A percentile compares a stretch with the other conserved stretches of the same genome.
These are phyloP conservation scores for Drosophila quinaria DNA, from an alignment of 2,888 invertebrate genomes.

Conservation along the genomic window DNA sequence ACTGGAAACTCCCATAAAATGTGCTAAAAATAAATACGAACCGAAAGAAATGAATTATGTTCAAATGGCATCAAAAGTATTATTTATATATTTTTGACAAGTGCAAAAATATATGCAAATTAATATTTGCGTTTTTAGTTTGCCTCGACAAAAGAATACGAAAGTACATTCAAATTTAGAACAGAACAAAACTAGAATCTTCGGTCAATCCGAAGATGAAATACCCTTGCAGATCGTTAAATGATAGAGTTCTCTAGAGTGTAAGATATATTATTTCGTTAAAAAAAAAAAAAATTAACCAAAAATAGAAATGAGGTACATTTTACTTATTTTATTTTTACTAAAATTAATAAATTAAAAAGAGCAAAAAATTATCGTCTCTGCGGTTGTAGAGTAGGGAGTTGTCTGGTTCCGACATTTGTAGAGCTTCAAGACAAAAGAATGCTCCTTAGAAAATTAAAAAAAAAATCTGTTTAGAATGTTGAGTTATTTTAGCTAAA, in stretches of 20 bases:
- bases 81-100: conserved; percentile 85
- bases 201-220: conserved; percentile 1
- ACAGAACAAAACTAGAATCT: background rate
- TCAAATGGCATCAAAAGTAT: conserved; percentile 60
- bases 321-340: background rate
- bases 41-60: conserved; percentile 38
- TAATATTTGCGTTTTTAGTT: conserved; percentile 71
- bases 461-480: background rate
- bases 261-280: background rate
- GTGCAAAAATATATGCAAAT: conserved; percentile 84
- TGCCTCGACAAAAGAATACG: conserved; percentile 22
- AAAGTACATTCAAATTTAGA: conserved; percentile 6
- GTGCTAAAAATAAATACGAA: conserved; percentile 62
- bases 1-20: conserved; percentile 71
- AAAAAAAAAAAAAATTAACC: background rate
- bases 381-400: no score
- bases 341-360: no score
- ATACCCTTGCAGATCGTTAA: background rate
- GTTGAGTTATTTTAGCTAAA: no score
- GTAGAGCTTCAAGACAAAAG: no score
- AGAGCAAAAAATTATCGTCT: no score
- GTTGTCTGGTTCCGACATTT: no score
- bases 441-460: no score
- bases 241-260: background rate
- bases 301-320: background rate